Base-by-base conservation (phyloP, 2,888 invertebrate genomes). In the Mongoloraphidia duomilia region DNA sequence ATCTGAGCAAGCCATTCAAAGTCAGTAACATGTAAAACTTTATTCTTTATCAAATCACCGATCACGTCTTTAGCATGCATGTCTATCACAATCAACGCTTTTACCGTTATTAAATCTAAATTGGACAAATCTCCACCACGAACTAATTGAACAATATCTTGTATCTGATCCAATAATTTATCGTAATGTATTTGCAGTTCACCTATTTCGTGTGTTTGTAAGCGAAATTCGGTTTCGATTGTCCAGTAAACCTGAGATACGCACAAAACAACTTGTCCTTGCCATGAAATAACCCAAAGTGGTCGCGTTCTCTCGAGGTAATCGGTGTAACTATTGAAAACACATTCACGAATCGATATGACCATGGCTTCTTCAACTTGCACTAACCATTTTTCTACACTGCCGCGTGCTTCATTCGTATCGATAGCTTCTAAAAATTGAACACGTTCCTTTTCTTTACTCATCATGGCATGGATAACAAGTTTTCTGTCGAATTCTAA, bases 1-100 rank as follows among this genome's bases (percentile, higher is more conserved):
- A 91, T 67, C 63, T 90, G 89, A 2, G 88, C 76, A 56, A 88
- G 65, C 91, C 91, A 91, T 62, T 85, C 80, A 64, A 91, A 91
- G 66, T 90, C 89, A 41, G 74, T 79, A 51, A 82, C 83, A 56
- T 75, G 74, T n/a, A 69, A 68, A 0, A 88, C 81, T 52, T 74
- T 70, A 59, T 80, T 77, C 26, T 73, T 70, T 3, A 77, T 61
- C 40, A 85, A 67, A 9, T 83, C 79, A 57, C 76, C 72, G 10
- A 86, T 82, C 1, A 88, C 85, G 65, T 90, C 88, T 65, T 85
- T 80, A 3, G 87, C 85, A 58, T 91, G 90, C 1, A 90, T 89
- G 62, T 90, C 88, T 53, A 88, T 82, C 37, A 86, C 85, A 44
- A 91, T 86, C 34, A 90, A 70, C 9, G 89, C 86, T 59, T 85